These are phyloP conservation scores for Syritta pipiens DNA, from an alignment of 2,888 invertebrate species.

Conservation along the genomic window DNA sequence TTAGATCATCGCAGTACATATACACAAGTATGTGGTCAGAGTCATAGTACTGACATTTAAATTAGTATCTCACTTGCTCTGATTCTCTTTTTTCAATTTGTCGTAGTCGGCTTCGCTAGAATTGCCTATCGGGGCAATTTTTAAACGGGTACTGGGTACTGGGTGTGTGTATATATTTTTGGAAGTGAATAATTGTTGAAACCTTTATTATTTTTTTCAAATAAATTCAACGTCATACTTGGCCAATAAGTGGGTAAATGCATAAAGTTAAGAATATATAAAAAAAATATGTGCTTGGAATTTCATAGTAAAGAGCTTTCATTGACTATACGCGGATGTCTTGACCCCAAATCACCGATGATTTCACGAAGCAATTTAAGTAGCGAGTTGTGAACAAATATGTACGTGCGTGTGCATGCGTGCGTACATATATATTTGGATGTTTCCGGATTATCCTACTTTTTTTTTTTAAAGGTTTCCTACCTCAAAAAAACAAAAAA, in stretches of 20 bases:
- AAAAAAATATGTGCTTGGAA: background rate
- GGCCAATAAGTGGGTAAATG: background rate
- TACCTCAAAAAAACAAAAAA: no score
- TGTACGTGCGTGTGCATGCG: no score
- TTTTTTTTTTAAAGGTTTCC: no score
- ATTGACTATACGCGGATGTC: no score
- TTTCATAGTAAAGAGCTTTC: no score
- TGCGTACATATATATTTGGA: no score
- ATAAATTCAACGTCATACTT: background rate
- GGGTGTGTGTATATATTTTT: conserved; percentile 8
- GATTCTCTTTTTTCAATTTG: background rate
- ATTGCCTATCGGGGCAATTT: background rate
- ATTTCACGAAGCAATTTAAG: no score
- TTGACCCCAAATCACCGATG: no score
- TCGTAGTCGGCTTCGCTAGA: background rate
- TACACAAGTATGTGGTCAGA: conserved; percentile 1
- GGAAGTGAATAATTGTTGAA: conserved; percentile 12
- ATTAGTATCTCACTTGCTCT: background rate
- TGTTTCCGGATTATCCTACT: no score
- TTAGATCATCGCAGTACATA: conserved; percentile 20
- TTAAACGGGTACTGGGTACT: background rate
- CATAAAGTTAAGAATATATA: background rate
- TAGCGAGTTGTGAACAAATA: no score
- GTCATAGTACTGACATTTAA: conserved; percentile 1
- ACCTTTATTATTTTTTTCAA: background rate